Base-by-base conservation (phyloP, 2,797 vertebrate species). In the Pitangus sulphuratus region DNA sequence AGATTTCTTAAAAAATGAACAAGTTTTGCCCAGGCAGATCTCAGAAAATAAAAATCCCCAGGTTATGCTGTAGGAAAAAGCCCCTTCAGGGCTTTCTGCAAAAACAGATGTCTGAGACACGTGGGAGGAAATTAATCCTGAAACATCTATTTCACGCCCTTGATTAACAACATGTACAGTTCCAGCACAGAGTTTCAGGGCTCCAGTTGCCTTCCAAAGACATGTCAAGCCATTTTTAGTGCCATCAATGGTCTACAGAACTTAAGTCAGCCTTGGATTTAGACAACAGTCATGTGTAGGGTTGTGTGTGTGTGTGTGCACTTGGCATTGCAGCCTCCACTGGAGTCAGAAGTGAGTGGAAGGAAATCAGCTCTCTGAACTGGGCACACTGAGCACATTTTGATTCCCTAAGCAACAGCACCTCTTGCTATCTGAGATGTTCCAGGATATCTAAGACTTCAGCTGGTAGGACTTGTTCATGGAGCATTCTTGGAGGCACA, bases 101-200 rank as follows among this genome's bases (percentile, higher is more conserved):
- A 45, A 85, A 94, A 70, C 75, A 90, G 81, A 84, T 93, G 70
- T 79, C 94, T 90, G 19, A 87, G 84, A 70, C 89, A 70, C 2
- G 56, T 66, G n/a, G 37, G 75, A 93, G 76, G 78, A 92, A 95
- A 79, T 90, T 81, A 60, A 87, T 72, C 40, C 66, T 77, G 66
- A 92, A 95, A 57, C 5, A 10, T 66, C 21, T 44, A 11, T 58
- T 81, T 94, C 71, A 75, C 69, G 68, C 33, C 45, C 44, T 5
- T 75, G 39, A 64, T 42, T 75, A 86, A 53, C 26, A 45, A 84
- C 72, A 17, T 28, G 21, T 6, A 54, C 13, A 9, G 12, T 28
- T 75, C 48, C 80, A 86, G 33, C 11, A 14, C 4, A 22, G 33
- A 31, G 37, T 62, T 82, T 37, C 22, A 74, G 61, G 39, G 16